Evolutionary conservation across 2,888 invertebrate genomes (phyloP).

Genomic region (Choristoneura rosaceana): DNA sequence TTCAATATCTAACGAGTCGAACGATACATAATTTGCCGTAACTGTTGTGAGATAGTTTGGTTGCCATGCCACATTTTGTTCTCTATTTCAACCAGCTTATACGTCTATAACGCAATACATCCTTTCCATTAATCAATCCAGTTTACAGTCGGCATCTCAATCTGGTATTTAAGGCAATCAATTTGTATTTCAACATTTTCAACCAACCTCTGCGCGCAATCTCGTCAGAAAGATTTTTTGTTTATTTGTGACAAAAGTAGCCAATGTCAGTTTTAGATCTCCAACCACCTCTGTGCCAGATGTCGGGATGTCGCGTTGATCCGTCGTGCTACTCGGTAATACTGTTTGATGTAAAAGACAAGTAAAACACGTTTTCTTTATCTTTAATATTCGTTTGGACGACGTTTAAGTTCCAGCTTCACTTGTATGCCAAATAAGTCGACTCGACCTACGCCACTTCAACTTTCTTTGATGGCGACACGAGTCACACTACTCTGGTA

Average conservation of each 20-base stretch:
- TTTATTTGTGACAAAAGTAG: background rate
- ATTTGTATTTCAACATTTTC: background rate
- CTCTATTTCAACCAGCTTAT: background rate
- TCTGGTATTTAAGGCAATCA: background rate
- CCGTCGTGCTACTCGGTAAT: background rate
- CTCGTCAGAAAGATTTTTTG: background rate
- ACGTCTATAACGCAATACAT: background rate
- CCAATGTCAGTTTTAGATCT: background rate
- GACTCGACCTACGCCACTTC: slow-evolving; percentile 75
- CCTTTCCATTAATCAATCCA: slow-evolving; percentile 10
- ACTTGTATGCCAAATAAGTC: slow-evolving; percentile 29
- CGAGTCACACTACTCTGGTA: slow-evolving; percentile 23
- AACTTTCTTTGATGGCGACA: slow-evolving; percentile 72
- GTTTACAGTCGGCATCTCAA: background rate
- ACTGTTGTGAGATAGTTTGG: background rate
- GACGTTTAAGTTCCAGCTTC: background rate
- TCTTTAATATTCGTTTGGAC: background rate
- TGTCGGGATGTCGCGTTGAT: background rate
- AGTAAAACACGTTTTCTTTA: background rate
- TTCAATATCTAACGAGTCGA: slow-evolving; percentile 3
- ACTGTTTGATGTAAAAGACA: background rate
- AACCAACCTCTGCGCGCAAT: background rate
- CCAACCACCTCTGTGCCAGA: background rate
- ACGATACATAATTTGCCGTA: background rate
- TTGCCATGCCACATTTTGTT: background rate